phyloP scores from a whole-genome alignment of 2,797 vertebrate species.

The Anomalospiza imberbis region DNA sequence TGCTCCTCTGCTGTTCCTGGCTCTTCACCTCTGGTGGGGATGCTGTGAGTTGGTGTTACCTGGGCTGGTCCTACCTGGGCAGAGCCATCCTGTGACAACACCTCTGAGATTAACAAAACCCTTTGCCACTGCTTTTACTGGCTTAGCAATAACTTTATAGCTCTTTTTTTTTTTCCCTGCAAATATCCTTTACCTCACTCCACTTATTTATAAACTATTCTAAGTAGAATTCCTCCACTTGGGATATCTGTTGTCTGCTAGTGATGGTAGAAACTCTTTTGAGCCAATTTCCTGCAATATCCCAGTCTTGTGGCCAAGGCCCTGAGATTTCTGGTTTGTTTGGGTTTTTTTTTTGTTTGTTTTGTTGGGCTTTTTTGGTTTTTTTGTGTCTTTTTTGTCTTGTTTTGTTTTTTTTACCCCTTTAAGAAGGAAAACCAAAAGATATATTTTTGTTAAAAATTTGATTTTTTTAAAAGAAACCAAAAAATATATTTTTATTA shows the following conservation, averaged over 20 bases:
- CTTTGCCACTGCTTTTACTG: neutral
- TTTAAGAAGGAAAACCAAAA: neutral
- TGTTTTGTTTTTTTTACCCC: rapidly evolving
- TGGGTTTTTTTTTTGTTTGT: neutral
- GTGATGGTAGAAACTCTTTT: neutral
- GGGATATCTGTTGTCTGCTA: neutral
- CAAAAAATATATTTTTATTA: neutral
- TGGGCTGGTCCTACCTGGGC: neutral
- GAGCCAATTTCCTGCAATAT: neutral
- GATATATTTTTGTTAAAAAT: neutral
- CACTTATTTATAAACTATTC: neutral
- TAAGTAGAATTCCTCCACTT: neutral
- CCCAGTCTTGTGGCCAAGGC: neutral
- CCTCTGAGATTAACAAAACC: neutral
- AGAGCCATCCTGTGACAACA: neutral
- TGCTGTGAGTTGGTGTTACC: neutral
- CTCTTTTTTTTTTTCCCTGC: neutral
- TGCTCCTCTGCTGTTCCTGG: neutral
- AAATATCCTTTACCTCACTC: neutral
- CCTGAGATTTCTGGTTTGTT: neutral
- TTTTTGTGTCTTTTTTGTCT: neutral
- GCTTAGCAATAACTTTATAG: neutral
- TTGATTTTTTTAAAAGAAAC: neutral
- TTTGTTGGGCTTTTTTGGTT: too few relatives aligned
- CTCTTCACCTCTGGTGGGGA: neutral